Evolutionary conservation across 1,140 invertebrate species (phyloP), one percentile per base, ranked within the genome.

Genomic region (Armadillidium nasatum): DNA sequence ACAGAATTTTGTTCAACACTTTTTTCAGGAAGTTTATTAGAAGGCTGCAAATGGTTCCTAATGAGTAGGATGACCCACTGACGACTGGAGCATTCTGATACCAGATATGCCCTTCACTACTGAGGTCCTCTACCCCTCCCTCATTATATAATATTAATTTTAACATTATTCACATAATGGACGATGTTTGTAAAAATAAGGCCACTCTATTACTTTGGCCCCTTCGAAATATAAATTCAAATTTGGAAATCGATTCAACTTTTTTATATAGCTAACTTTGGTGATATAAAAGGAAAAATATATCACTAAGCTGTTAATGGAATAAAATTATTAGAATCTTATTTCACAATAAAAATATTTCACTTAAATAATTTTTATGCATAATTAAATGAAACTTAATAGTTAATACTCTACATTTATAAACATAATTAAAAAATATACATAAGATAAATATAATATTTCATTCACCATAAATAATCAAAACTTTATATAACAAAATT

Each of bases 111-210:
- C 19, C 50, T 60, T 60, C 50, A 19, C 50, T 60, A 15, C 11
- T 60, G 50, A 60, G 50, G 50, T 60, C 50, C 50, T 60, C 50
- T 60, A 60, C 50, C 50, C 50, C 50, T 60, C 50, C 50, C 50
- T 60, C 50, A 60, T 60, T 19, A 60, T 60, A 15, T 15, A 60
- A 60, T 13, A 19, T 60, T 60, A 13, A 15, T 60, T 60, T 60
- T 60, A 19, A 19, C 50, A 60, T 60, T 33, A 33, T 33, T 33
- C 33, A 33, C 33, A 33, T 33, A 33, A 3, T 33, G 33, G 33
- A 33, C 33, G 6, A 33, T 33, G 33, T 33, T 33, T 33, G 33
- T 33, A 33, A 33, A 33, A 33, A 33, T 33, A 33, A 33, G 33
- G 33, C 1, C 33, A 33, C 33, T 33, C 1, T 33, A 6, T 33